Base-by-base conservation (phyloP, 2,113 vertebrate species). In the Brienomyrus brachyistius region DNA sequence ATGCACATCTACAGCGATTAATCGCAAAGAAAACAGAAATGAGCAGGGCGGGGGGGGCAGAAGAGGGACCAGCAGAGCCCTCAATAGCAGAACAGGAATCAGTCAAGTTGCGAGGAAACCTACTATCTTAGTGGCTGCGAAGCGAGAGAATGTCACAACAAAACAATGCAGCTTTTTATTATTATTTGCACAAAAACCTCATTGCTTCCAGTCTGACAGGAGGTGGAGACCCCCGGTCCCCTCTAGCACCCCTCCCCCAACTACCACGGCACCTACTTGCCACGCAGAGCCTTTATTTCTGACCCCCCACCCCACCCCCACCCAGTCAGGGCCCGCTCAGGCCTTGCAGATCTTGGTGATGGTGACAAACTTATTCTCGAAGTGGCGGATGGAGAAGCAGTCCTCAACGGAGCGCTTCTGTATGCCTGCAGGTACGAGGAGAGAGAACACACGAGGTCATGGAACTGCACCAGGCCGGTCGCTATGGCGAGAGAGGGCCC, bases 271-370 rank as follows among this genome's bases (percentile, higher is more conserved):
- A 48, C 86, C 48, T 40, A 87, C 11, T 17, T 54, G 13, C 50
- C 48, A 56, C 13, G 0, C 0, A 54, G 35, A 50, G 23, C 85
- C 70, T 50, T 50, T 45, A 21, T 47, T 35, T 8, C 62, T 27
- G 23, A 62, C 23, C 21, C 88, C 43, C 51, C 52, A 19, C 74
- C 40, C 50, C 51, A 10, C n/a, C 45, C 84, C 54, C 31, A 2
- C 52, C 89, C 43, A 13, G 48, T 6, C 9, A 6, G 48, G 59
- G 23, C 91, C 89, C 90, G 88, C 91, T 98, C 94, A 97, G 92
- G 96, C 95, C 89, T 96, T 96, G 93, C 97, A 99, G 95, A 99
- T 98, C 93, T 94, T 96, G 90, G 97, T 98, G 93, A 97, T 97
- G 10, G 97, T 96, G 91, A 98, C 97, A 91, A 98, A 98, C 90